Evolutionary conservation across 2,888 invertebrate genomes (phyloP).

Genomic region (Pyrrhosoma nymphula): DNA sequence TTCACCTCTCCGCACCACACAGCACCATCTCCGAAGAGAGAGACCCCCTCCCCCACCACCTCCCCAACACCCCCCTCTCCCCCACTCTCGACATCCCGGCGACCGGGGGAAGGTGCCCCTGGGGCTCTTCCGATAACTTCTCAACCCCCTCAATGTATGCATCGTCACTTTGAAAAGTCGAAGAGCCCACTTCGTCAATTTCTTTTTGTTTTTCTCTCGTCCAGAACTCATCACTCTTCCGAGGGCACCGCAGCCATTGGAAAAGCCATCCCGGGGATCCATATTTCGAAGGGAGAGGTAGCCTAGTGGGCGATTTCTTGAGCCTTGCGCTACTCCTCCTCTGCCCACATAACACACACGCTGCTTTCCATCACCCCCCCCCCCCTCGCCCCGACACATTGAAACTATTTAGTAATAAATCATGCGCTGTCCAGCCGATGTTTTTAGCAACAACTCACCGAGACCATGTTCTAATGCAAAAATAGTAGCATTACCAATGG

Average conservation of each 20-base stretch:
- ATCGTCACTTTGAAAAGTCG: constrained; percentile 67
- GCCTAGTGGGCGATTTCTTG: constrained; percentile 1
- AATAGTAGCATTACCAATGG: too few relatives aligned
- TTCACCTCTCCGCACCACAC: constrained; percentile 42
- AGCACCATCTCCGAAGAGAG: neutral
- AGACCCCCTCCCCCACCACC: neutral
- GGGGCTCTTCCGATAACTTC: constrained; percentile 62
- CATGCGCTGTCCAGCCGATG: neutral
- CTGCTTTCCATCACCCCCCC: neutral
- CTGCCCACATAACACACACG: neutral
- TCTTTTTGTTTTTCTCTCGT: constrained; percentile 63
- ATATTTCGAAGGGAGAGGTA: constrained; percentile 55
- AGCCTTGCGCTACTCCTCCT: neutral
- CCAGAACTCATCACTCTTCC: constrained; percentile 66
- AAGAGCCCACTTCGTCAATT: constrained; percentile 64
- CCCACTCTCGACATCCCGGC: neutral
- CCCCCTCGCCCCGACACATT: neutral
- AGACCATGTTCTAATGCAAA: neutral
- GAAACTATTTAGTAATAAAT: neutral
- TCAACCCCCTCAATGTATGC: constrained; percentile 64
- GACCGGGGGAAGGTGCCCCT: constrained; percentile 16
- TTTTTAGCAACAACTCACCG: neutral
- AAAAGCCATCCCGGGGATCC: constrained; percentile 51
- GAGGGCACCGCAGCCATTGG: neutral
- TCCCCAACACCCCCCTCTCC: neutral